Percentiles rank a stretch among this genome's conserved stretches.
Evolutionary conservation across 2,888 invertebrate species (phyloP).

Genomic region (Cheilosia variabilis): DNA sequence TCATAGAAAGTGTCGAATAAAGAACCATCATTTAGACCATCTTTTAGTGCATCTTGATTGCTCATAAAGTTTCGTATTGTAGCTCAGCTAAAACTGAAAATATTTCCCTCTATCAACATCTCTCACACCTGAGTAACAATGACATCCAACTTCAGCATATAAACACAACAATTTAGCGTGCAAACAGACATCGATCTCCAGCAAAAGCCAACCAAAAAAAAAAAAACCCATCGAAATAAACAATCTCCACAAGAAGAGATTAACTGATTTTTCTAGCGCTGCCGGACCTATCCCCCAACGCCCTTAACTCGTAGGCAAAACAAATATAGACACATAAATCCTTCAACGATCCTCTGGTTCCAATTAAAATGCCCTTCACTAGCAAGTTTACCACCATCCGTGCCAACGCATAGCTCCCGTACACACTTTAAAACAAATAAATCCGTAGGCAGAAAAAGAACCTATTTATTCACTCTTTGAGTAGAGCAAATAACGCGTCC

Average conservation of each 20-base stretch:
- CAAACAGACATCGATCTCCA: constrained; percentile 52
- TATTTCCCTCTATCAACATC: no score
- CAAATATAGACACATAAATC: constrained; percentile 46
- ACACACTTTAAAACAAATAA: constrained; percentile 65
- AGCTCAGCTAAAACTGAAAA: no score
- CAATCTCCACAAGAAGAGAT: constrained; percentile 16
- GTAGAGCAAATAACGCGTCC: constrained; percentile 66
- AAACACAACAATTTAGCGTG: constrained; percentile 53
- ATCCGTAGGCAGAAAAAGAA: constrained; percentile 41
- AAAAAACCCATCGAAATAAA: neutral
- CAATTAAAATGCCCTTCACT: constrained; percentile 65
- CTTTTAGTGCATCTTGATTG: no score
- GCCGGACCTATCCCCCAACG: neutral
- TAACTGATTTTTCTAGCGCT: constrained; percentile 25
- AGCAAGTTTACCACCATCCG: constrained; percentile 1
- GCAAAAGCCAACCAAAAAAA: no score
- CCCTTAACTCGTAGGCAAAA: constrained; percentile 24
- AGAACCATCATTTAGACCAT: no score
- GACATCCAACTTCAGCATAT: constrained; percentile 14
- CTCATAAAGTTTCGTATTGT: no score
- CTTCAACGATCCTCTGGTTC: constrained; percentile 47
- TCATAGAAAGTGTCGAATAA: no score
- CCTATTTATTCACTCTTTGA: constrained; percentile 47
- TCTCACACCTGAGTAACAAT: no score
- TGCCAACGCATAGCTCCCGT: constrained; percentile 22